Percentiles rank a stretch among this genome's conserved stretches.
phyloP scores from a whole-genome alignment of 2,888 invertebrate genomes.

The Calameuta filiformis region DNA sequence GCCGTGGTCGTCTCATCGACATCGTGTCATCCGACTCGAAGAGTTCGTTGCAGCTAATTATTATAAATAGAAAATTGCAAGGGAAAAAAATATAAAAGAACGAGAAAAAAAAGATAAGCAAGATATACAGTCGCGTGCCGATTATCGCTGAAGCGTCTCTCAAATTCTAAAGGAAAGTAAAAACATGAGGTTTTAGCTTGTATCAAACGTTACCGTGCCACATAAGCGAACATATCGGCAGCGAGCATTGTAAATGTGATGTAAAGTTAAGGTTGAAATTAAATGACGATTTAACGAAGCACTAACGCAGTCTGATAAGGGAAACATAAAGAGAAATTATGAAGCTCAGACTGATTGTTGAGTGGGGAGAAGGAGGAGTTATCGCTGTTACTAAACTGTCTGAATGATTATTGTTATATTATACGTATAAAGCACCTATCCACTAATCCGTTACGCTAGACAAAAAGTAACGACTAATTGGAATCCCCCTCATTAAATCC shows the following conservation, averaged over 20 bases:
- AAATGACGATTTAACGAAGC: constrained; percentile 32
- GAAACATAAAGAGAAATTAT: not conserved
- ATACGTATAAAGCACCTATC: constrained; percentile 2
- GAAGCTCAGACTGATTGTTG: constrained; percentile 30
- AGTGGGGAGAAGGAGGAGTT: constrained; percentile 12
- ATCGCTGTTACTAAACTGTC: constrained; percentile 21
- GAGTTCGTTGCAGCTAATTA: not conserved
- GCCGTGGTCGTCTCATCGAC: not conserved
- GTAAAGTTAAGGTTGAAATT: constrained; percentile 44
- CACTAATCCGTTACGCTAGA: not conserved
- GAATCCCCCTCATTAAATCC: not conserved
- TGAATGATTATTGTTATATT: not conserved
- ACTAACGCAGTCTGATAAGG: constrained; percentile 29
- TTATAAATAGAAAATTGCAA: not conserved
- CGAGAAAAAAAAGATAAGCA: not conserved
- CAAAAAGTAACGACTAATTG: not conserved
- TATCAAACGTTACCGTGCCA: constrained; percentile 35
- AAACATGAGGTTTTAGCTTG: constrained; percentile 28
- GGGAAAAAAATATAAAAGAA: constrained; percentile 23
- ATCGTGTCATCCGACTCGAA: constrained; percentile 6
- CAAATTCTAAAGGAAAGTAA: not conserved
- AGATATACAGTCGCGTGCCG: not conserved
- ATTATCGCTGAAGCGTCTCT: not conserved
- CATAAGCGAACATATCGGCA: constrained; percentile 43
- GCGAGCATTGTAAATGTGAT: constrained; percentile 44